These are phyloP conservation scores for Hyles lineata DNA, from an alignment of 2,888 invertebrate genomes.

Conservation along the genomic window DNA sequence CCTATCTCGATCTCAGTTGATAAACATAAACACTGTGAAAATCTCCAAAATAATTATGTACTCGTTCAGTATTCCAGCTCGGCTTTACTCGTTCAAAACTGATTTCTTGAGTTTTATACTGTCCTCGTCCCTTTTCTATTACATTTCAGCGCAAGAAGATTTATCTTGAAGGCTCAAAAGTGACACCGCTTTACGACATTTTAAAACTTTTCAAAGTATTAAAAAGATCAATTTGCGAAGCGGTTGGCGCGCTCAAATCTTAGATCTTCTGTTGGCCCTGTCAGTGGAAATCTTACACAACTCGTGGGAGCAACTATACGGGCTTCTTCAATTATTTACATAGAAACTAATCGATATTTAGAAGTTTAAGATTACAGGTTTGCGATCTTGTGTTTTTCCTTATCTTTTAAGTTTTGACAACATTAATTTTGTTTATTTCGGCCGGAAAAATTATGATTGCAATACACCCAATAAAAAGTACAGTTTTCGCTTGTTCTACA, in stretches of 20 bases:
- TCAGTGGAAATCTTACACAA: neutral
- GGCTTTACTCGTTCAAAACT: too few relatives aligned
- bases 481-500: too few relatives aligned
- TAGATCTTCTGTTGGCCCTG: neutral
- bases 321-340: neutral
- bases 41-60: too few relatives aligned
- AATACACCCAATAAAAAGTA: too few relatives aligned
- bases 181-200: constrained; percentile 17
- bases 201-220: constrained; percentile 15
- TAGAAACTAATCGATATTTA: neutral
- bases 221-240: constrained; percentile 14
- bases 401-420: too few relatives aligned
- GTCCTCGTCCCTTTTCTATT: constrained; percentile 15
- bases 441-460: too few relatives aligned
- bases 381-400: neutral
- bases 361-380: neutral
- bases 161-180: constrained; percentile 10
- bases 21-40: too few relatives aligned
- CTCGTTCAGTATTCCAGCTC: too few relatives aligned
- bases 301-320: neutral
- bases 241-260: constrained; percentile 8
- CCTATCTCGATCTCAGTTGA: too few relatives aligned
- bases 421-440: too few relatives aligned
- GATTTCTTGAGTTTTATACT: neutral
- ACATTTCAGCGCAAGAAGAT: constrained; percentile 6